Evolutionary conservation across 2,888 invertebrate genomes (phyloP).

Genomic region (Halocaridina rubra): DNA sequence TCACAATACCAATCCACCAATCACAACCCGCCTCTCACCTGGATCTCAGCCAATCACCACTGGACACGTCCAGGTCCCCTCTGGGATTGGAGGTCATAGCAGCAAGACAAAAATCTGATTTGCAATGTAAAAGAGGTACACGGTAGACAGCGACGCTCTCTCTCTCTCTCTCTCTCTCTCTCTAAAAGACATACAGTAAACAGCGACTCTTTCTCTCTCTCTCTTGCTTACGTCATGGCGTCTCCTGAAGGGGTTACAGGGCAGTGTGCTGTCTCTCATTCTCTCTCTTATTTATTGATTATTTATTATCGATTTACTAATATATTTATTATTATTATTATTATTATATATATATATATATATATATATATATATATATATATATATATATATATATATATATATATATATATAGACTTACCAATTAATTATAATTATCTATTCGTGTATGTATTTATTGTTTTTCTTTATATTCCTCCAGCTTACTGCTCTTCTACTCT

Average conservation of each 20-base stretch:
- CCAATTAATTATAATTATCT: neutral
- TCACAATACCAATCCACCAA: constrained; percentile 20
- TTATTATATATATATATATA: neutral
- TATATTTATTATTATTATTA: neutral
- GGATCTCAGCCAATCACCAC: neutral
- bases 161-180: neutral
- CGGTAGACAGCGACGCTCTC: neutral
- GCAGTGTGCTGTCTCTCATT: too few species aligned
- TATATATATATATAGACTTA: neutral
- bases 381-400: neutral
- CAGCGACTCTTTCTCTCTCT: neutral
- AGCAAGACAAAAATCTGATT: constrained; percentile 16
- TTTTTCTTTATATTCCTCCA: too few species aligned
- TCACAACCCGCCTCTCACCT: neutral
- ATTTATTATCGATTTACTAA: neutral
- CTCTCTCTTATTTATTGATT: too few species aligned
- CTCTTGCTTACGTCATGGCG: too few species aligned
- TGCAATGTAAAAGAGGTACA: constrained; percentile 39
- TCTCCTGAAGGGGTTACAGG: too few species aligned
- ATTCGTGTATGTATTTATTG: neutral
- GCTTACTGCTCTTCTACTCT: too few species aligned
- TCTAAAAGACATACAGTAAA: too few species aligned
- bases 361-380: neutral
- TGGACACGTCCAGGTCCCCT: neutral
- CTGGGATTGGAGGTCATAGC: constrained; percentile 18